Percentiles rank a stretch among this genome's conserved stretches.
Evolutionary conservation across 2,888 invertebrate species (phyloP).

Genomic region (Perithous albicinctus): DNA sequence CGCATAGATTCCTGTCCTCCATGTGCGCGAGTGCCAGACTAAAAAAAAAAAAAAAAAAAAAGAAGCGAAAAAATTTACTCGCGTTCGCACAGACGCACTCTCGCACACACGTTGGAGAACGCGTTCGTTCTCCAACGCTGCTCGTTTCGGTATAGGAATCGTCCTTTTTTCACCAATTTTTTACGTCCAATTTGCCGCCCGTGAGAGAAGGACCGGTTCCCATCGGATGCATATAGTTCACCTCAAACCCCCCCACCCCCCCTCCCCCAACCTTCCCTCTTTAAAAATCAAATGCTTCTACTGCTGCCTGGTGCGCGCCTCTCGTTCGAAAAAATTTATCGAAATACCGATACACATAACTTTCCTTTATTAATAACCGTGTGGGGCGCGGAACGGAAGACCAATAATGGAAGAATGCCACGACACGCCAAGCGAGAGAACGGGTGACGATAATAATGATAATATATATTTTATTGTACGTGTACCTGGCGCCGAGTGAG

Average conservation of each 20-base stretch:
- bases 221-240: slow-evolving; percentile 51
- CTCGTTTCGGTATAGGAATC: slow-evolving; percentile 39
- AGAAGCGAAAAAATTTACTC: slow-evolving; percentile 22
- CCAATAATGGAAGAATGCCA: slow-evolving; percentile 19
- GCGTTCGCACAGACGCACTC: slow-evolving; percentile 34
- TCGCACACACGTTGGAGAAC: slow-evolving; percentile 20
- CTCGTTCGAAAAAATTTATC: slow-evolving; percentile 56
- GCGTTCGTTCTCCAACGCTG: slow-evolving; percentile 27
- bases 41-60: background rate
- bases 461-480: slow-evolving; percentile 46
- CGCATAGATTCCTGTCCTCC: slow-evolving; percentile 37
- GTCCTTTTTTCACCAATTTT: slow-evolving; percentile 55
- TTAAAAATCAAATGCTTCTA: slow-evolving; percentile 43
- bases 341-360: slow-evolving; percentile 53
- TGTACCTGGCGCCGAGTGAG: background rate
- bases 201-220: slow-evolving; percentile 36
- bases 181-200: slow-evolving; percentile 51
- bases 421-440: slow-evolving; percentile 13
- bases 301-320: slow-evolving; percentile 45
- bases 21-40: slow-evolving; percentile 32
- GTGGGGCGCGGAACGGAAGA: background rate
- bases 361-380: slow-evolving; percentile 55
- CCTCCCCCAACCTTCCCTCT: too few relatives aligned
- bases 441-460: slow-evolving; percentile 46
- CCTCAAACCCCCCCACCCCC: slow-evolving; percentile 11